Evolutionary conservation across 2,797 vertebrate species (phyloP).

Genomic region (Tamandua tetradactyla): DNA sequence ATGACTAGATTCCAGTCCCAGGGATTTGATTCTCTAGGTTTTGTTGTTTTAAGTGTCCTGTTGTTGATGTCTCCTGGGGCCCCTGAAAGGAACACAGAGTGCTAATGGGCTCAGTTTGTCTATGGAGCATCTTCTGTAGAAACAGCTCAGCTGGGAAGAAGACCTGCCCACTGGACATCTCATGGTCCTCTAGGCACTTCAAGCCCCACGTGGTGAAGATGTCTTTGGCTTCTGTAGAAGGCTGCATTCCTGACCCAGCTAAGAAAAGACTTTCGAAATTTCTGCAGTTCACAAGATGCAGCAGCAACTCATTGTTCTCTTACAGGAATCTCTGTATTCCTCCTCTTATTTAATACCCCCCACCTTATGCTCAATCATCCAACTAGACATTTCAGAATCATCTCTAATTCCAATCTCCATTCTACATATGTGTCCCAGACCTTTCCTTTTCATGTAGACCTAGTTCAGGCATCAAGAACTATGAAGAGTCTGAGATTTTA

Average conservation of each 20-base stretch:
- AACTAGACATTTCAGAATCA: neutral
- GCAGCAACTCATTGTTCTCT: too few species aligned
- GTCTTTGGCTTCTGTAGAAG: too few species aligned
- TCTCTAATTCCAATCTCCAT: neutral
- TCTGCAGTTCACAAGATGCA: too few species aligned
- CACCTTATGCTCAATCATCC: neutral
- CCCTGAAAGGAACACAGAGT: neutral
- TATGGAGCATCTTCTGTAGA: neutral
- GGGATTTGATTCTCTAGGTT: neutral
- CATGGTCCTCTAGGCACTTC: too few species aligned
- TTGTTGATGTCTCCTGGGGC: neutral
- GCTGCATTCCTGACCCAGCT: too few species aligned
- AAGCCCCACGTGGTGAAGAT: fast-evolving
- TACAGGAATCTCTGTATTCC: neutral
- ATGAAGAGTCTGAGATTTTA: too few species aligned
- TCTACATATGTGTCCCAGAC: too few species aligned
- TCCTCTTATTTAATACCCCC: neutral
- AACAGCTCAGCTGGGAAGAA: neutral
- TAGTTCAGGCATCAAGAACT: neutral
- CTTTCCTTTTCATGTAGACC: neutral
- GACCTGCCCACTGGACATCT: too few species aligned
- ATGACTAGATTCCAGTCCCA: neutral
- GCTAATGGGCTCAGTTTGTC: neutral
- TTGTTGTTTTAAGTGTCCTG: neutral
- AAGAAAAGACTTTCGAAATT: too few species aligned